Conservation (phyloP, 2,888 invertebrate genomes). For the Amitus sp. region DNA sequence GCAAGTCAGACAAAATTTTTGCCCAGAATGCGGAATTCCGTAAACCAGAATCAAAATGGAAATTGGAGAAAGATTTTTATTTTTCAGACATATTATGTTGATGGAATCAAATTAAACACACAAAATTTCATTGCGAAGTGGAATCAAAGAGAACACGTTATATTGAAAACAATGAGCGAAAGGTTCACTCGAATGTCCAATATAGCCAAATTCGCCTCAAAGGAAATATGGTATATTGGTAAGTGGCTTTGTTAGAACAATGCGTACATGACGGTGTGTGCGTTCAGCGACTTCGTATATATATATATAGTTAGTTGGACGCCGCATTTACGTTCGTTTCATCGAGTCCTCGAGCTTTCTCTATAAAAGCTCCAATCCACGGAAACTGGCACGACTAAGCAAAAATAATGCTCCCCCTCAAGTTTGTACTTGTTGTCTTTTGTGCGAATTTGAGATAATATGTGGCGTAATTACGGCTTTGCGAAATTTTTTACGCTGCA, state of each 20-base stretch:
- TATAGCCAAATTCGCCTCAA: slow-evolving; percentile 20
- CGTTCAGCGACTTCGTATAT: slow-evolving; percentile 17
- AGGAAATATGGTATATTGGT: slow-evolving; percentile 16
- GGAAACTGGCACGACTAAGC: slow-evolving; percentile 23
- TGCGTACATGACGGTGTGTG: slow-evolving; percentile 24
- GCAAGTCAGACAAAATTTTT: too few species aligned
- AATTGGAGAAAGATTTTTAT: too few species aligned
- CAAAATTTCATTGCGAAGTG: neutral
- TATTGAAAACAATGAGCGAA: neutral
- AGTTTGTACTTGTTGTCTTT: slow-evolving; percentile 21
- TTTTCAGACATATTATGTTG: too few species aligned
- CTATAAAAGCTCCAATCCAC: slow-evolving; percentile 33
- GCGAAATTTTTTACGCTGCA: neutral
- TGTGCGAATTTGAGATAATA: slow-evolving; percentile 21
- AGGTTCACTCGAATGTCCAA: slow-evolving; percentile 14
- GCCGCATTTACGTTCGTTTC: slow-evolving; percentile 17
- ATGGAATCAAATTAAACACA: neutral
- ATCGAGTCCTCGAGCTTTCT: slow-evolving; percentile 21
- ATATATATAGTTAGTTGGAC: slow-evolving; percentile 25
- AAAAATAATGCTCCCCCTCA: slow-evolving; percentile 17
- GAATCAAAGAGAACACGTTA: neutral
- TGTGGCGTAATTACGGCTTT: neutral
- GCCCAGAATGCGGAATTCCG: too few species aligned
- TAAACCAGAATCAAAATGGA: neutral
- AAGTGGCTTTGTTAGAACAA: slow-evolving; percentile 28